Evolutionary conservation across 92 coral and sea anemone genomes (phyloP).

Genomic region (Diadumene lineata): DNA sequence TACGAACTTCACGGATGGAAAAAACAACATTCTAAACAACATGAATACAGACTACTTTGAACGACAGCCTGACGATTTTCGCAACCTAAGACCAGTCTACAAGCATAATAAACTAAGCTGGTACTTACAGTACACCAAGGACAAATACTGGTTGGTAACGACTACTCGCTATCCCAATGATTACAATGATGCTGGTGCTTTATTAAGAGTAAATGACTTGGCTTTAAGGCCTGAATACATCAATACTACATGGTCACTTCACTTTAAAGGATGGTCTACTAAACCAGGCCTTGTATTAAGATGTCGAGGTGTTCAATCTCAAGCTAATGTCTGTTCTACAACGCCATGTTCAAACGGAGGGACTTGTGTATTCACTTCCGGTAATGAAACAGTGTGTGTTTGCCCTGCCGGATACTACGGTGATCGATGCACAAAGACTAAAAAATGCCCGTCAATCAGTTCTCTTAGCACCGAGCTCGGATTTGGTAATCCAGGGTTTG

Average conservation of each 20-base stretch:
- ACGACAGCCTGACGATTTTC: constrained; percentile 31
- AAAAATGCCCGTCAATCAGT: constrained; percentile 33
- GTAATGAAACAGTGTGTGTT: constrained; percentile 76
- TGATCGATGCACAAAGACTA: constrained; percentile 31
- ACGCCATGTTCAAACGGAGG: constrained; percentile 52
- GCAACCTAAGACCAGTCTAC: constrained; percentile 64
- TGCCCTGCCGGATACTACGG: constrained; percentile 58
- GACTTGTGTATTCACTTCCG: constrained; percentile 62
- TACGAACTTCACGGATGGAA: constrained; percentile 25
- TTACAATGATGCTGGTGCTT: background rate
- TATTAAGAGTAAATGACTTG: constrained; percentile 47
- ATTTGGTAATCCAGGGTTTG: constrained; percentile 15
- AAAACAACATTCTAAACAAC: constrained; percentile 36
- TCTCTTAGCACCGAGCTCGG: constrained; percentile 11
- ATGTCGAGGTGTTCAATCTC: constrained; percentile 62
- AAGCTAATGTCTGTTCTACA: constrained; percentile 39
- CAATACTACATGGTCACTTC: constrained; percentile 55
- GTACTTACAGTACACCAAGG: constrained; percentile 54
- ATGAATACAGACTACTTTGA: constrained; percentile 52
- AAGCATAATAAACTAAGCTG: constrained; percentile 40
- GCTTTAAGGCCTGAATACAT: constrained; percentile 79
- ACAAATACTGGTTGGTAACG: constrained; percentile 62
- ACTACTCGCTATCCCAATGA: constrained; percentile 2
- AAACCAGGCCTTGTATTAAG: constrained; percentile 25
- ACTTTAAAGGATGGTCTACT: constrained; percentile 49